phyloP scores from a whole-genome alignment of 2,113 vertebrate species.

The Festucalex cinctus region DNA sequence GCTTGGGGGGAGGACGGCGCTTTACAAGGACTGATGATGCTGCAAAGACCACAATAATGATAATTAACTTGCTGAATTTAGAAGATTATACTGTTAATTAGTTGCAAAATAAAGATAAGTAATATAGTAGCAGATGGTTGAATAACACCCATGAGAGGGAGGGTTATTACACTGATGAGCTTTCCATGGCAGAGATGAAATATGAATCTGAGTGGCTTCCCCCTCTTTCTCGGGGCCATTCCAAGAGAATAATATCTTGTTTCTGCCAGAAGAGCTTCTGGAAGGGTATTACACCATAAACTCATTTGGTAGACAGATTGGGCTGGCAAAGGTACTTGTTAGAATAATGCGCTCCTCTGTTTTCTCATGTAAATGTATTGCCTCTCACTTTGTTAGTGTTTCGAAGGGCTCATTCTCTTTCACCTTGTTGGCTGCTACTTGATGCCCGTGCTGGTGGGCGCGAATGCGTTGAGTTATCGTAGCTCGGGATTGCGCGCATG shows the following conservation, averaged over 20 bases:
- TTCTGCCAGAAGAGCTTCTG: conserved; percentile 86
- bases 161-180: conserved; percentile 99
- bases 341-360: conserved; percentile 72
- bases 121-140: conserved; percentile 99
- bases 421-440: conserved; percentile 65
- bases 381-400: conserved; percentile 69
- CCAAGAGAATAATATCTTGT: conserved; percentile 87
- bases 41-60: conserved; percentile 99
- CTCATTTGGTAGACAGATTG: conserved; percentile 83
- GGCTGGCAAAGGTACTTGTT: conserved; percentile 77
- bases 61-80: conserved; percentile 99
- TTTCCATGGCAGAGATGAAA: conserved; percentile 98
- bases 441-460: conserved; percentile 48
- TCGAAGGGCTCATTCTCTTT: conserved; percentile 67
- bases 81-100: conserved; percentile 99
- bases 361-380: conserved; percentile 75
- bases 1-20: conserved; percentile 72
- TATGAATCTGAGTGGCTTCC: conserved; percentile 92
- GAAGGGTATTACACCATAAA: conserved; percentile 78
- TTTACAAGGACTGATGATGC: conserved; percentile 99
- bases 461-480: conserved; percentile 18
- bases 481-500: conserved; percentile 1
- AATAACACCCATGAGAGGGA: conserved; percentile 98
- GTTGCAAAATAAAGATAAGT: conserved; percentile 99
- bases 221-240: conserved; percentile 84